These are phyloP conservation scores for Cyanoramphus novaezelandiae DNA, from an alignment of 2,113 vertebrate genomes.

Conservation along the genomic window DNA sequence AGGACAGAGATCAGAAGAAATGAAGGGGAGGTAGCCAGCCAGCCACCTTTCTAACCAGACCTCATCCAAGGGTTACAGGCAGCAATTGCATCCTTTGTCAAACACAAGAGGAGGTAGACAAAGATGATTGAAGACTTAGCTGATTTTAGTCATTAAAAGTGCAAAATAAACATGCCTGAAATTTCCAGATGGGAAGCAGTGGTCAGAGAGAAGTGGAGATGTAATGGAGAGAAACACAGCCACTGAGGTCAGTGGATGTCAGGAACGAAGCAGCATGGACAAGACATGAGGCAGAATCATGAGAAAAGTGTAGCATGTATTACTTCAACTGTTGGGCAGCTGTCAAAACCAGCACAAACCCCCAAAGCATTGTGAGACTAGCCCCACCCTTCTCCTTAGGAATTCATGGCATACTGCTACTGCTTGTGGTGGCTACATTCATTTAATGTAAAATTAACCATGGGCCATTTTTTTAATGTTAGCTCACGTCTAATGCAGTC, in stretches of 20 bases:
- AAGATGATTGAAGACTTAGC: not conserved
- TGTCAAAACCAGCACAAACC: not conserved
- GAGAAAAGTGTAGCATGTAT: not conserved
- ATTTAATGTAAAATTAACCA: not conserved
- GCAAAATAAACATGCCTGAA: not conserved
- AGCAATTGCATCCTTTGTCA: not conserved
- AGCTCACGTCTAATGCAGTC: fast-evolving
- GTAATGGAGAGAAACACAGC: not conserved
- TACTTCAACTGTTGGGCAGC: not conserved
- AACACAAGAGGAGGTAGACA: not conserved
- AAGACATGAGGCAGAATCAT: not conserved
- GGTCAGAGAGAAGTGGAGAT: not conserved
- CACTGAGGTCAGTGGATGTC: not conserved
- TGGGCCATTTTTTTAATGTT: not conserved
- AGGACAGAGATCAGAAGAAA: not conserved
- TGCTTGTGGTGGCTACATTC: not conserved
- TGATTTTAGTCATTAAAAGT: not conserved
- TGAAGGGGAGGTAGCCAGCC: not conserved
- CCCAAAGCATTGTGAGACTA: not conserved
- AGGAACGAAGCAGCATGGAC: not conserved
- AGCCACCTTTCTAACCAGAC: not conserved
- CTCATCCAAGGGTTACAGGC: not conserved
- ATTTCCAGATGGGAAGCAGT: not conserved
- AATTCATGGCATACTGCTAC: not conserved
- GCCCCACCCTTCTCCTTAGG: not conserved